Base-by-base conservation (phyloP, 2,888 invertebrate species). In the Tenthredo mesomela region DNA sequence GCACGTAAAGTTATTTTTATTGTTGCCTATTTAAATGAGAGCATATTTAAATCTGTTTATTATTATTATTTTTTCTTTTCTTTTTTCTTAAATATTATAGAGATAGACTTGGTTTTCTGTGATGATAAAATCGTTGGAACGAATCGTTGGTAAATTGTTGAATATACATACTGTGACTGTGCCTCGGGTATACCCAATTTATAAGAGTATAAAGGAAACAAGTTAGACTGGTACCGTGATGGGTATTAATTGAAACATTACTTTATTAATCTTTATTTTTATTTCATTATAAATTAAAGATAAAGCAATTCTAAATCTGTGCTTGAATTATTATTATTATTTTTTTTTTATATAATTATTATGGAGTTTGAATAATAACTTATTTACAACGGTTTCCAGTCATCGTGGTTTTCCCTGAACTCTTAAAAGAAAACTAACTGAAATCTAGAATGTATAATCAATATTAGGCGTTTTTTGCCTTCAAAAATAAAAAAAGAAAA, bases 61-160 rank as follows among this genome's bases (percentile, higher is more conserved):
- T 73, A 43, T 43, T 10, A 21, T 10, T 71, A 15, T 70, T 70
- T n/a, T 43, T 37, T 37, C 7, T 37, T 37, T 37, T 37, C 4
- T 4, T 37, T 0, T 21, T 73, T 73, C 71, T 43, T 61, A 2
- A 50, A 80, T 80, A 58, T 61, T 58, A 40, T 61, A 80, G 77
- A 54, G 18, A 47, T 6, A 37, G 29, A n/a, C 77, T 77, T 77
- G 85, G 80, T 88, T 87, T 84, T 86, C 87, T 87, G 87, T 88
- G 87, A 88, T 88, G 78, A 85, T 82, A 21, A n/a, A 70, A 43
- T 67, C 54, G 70, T 82, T 82, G 70, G 43, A 82, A 43, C 82
- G 67, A 82, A 82, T 37, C 37, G 37, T 37, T 78, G 58, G 37
- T 37, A 78, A 78, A 80, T 80, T 80, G 37, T 80, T 80, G 58